Percentiles rank a stretch among this genome's conserved stretches.
These are phyloP conservation scores for Lagenorhynchus albirostris DNA, from an alignment of 2,113 vertebrate genomes.

Conservation along the genomic window DNA sequence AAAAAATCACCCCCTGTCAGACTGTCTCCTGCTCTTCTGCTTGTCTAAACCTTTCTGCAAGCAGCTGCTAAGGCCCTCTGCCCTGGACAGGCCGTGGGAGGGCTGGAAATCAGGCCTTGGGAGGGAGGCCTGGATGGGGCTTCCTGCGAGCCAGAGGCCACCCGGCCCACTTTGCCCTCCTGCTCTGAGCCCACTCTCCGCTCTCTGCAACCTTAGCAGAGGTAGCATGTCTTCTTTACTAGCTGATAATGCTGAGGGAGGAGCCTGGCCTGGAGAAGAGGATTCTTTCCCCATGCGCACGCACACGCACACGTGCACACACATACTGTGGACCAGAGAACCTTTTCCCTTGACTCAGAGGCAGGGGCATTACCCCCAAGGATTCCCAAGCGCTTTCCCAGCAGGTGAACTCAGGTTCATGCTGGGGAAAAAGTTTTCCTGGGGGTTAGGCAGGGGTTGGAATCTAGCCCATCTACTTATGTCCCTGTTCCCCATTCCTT, in stretches of 20 bases:
- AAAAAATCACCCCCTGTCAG: not conserved
- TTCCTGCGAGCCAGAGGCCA: not conserved
- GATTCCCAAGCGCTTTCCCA: not conserved
- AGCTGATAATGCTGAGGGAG: accelerated
- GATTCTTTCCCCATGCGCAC: not conserved
- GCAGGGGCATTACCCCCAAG: not conserved
- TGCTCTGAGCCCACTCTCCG: accelerated
- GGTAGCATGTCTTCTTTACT: not conserved
- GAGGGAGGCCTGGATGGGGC: not conserved
- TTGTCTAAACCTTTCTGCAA: not conserved
- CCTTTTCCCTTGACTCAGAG: not conserved
- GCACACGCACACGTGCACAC: not conserved
- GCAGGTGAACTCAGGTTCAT: not conserved
- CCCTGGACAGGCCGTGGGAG: accelerated
- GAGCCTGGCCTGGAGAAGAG: not conserved
- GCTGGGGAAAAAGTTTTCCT: not conserved
- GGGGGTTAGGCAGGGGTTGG: not conserved
- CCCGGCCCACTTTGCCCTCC: too few species aligned
- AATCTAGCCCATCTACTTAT: not conserved
- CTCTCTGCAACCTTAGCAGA: not conserved
- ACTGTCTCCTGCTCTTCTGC: not conserved
- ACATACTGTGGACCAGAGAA: not conserved
- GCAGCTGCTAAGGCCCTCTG: not conserved
- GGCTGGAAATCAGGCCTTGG: not conserved
- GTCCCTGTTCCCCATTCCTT: not conserved